A percentile compares a stretch with the other conserved stretches of the same genome.
These are phyloP conservation scores for Discoglossus pictus DNA, from an alignment of 2,797 vertebrate species.

Conservation along the genomic window DNA sequence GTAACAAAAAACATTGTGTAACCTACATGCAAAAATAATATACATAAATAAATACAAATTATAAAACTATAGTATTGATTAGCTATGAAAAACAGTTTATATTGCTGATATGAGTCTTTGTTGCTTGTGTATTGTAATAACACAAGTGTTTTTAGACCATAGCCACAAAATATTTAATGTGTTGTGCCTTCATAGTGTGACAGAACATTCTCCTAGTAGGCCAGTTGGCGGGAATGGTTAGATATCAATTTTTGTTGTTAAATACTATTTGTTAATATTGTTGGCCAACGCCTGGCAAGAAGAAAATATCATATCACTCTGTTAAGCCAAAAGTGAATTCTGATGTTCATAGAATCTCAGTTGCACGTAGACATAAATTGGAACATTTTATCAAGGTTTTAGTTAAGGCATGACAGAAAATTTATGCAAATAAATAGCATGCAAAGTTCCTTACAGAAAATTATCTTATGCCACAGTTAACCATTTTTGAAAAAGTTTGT, in stretches of 20 bases:
- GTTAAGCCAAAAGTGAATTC: constrained; percentile 68
- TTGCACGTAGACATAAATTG: constrained; percentile 75
- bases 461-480: constrained; percentile 80
- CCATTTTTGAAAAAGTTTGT: constrained; percentile 63
- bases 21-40: background rate
- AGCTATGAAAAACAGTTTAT: constrained; percentile 64
- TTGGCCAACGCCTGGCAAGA: constrained; percentile 84
- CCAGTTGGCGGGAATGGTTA: constrained; percentile 76
- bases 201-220: constrained; percentile 81
- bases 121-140: constrained; percentile 75
- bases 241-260: constrained; percentile 77
- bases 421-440: constrained; percentile 93
- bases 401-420: constrained; percentile 92
- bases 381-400: constrained; percentile 72
- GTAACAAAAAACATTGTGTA: too few species aligned
- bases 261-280: constrained; percentile 81
- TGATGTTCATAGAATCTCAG: constrained; percentile 73
- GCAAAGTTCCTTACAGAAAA: constrained; percentile 81
- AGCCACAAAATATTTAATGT: constrained; percentile 87
- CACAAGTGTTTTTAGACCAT: constrained; percentile 82
- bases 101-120: constrained; percentile 69
- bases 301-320: constrained; percentile 71
- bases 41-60: background rate
- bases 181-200: constrained; percentile 94
- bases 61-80: constrained; percentile 15